These are phyloP conservation scores for Recurvirostra avosetta DNA, from an alignment of 2,113 vertebrate species.

Conservation along the genomic window DNA sequence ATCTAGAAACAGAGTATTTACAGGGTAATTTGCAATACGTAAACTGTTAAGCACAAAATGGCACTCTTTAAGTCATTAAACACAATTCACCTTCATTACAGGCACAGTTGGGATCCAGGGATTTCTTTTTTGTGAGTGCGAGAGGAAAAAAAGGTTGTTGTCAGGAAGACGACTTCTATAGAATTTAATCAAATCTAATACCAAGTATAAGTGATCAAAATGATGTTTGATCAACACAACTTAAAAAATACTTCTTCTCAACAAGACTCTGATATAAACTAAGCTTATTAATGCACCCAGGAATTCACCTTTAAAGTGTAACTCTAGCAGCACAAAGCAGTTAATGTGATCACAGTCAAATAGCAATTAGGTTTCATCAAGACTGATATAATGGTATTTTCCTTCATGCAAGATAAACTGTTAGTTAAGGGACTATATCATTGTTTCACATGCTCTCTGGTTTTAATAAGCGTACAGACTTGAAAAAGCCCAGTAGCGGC, in stretches of 20 bases:
- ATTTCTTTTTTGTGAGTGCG: slow-evolving; percentile 4
- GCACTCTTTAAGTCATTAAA: slow-evolving; percentile 59
- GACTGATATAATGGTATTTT: slow-evolving; percentile 39
- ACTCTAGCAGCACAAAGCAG: slow-evolving; percentile 35
- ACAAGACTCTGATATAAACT: neutral
- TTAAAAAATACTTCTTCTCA: slow-evolving; percentile 17
- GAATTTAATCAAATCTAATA: slow-evolving; percentile 32
- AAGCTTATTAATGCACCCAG: slow-evolving; percentile 11
- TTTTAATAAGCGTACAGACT: slow-evolving; percentile 48
- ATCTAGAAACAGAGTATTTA: slow-evolving; percentile 54
- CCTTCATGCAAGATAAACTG: slow-evolving; percentile 61
- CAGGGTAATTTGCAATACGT: slow-evolving; percentile 36
- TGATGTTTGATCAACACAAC: slow-evolving; percentile 34
- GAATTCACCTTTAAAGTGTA: slow-evolving; percentile 39
- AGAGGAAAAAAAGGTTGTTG: neutral
- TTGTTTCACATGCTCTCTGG: slow-evolving; percentile 29
- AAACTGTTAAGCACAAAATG: slow-evolving; percentile 56
- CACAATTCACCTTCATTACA: slow-evolving; percentile 61
- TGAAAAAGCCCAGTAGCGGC: neutral
- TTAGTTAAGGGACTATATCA: slow-evolving; percentile 46
- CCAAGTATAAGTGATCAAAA: slow-evolving; percentile 32
- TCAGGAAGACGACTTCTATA: slow-evolving; percentile 8
- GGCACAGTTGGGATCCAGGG: slow-evolving; percentile 49
- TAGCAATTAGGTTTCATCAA: slow-evolving; percentile 44
- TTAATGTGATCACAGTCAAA: slow-evolving; percentile 48